Evolutionary conservation across 2,888 invertebrate species (phyloP).

Genomic region (Eudemis profundana): DNA sequence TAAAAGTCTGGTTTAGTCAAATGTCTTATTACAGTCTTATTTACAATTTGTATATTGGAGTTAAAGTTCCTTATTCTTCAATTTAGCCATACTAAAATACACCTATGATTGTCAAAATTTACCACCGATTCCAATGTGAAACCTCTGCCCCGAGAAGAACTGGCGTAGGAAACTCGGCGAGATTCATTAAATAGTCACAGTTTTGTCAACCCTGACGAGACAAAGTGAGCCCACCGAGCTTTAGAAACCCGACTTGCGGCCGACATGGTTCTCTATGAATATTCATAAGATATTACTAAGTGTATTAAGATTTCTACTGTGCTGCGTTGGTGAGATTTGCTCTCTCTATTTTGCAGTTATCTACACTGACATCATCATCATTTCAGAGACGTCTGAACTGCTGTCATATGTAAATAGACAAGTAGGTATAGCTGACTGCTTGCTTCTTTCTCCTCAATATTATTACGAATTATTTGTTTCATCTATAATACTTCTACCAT

Average conservation of each 20-base stretch:
- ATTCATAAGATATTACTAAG: constrained; percentile 77
- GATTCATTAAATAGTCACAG: constrained; percentile 59
- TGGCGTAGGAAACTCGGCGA: constrained; percentile 34
- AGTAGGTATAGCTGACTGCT: too few relatives aligned
- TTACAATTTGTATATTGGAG: too few relatives aligned
- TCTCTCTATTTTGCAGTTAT: constrained; percentile 7
- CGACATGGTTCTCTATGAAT: constrained; percentile 76
- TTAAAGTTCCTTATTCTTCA: too few relatives aligned
- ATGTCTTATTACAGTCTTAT: too few relatives aligned
- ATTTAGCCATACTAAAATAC: too few relatives aligned
- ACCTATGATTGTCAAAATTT: too few relatives aligned
- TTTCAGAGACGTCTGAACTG: too few relatives aligned
- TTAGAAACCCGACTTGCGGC: constrained; percentile 70
- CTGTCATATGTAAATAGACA: not conserved
- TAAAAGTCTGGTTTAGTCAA: too few relatives aligned
- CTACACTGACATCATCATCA: not conserved
- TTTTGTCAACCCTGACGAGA: constrained; percentile 34
- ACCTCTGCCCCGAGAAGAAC: too few relatives aligned
- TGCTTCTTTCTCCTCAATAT: too few relatives aligned
- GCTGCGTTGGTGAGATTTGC: constrained; percentile 54
- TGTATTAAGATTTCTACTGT: constrained; percentile 63
- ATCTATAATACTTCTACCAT: not conserved
- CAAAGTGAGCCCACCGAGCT: constrained; percentile 34
- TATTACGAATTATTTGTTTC: not conserved
- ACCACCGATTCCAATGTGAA: too few relatives aligned